Conservation (phyloP, 2,113 vertebrate genomes). For the Odocoileus hemionus region DNA sequence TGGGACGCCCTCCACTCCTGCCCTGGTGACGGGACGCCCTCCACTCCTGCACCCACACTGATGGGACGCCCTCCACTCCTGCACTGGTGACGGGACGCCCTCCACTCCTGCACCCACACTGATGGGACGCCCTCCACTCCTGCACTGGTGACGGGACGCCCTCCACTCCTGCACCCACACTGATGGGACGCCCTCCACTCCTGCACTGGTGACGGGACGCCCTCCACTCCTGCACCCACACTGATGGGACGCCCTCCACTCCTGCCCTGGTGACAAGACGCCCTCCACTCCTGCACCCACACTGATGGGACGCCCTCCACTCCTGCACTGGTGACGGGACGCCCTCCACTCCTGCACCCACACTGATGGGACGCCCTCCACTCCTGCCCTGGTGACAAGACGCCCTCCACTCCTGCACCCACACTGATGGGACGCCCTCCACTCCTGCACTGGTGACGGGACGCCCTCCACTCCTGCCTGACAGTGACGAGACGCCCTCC, state of each 20-base stretch:
- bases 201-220: no score
- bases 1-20: background rate
- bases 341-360: fast-evolving
- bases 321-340: fast-evolving
- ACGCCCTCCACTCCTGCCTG: no score
- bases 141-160: no score
- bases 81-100: background rate
- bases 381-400: no score
- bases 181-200: background rate
- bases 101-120: fast-evolving
- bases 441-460: no score
- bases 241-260: fast-evolving
- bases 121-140: fast-evolving
- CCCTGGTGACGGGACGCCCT: no score
- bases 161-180: no score
- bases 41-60: fast-evolving
- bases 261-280: no score
- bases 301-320: fast-evolving
- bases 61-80: fast-evolving
- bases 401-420: no score
- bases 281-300: fast-evolving
- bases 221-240: no score
- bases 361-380: fast-evolving
- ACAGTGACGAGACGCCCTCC: no score
- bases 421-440: no score